These are phyloP conservation scores for Arbacia lixula DNA, from an alignment of 53 echinoderm and acorn worm genomes.

Conservation along the genomic window DNA sequence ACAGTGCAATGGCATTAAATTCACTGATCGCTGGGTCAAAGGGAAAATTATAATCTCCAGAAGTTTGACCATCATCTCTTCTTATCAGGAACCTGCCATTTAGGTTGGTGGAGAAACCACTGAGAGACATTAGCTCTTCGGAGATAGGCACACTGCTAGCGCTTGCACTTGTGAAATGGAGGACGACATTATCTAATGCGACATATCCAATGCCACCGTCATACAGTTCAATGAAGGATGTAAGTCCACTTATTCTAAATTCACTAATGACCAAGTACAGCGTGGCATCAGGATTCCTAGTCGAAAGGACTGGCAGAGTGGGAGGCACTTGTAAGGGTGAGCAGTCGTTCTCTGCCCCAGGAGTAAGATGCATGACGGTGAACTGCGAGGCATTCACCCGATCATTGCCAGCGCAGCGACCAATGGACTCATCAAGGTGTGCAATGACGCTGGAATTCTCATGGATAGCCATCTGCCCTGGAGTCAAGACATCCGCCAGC, in stretches of 20 bases:
- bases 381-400: slow-evolving; percentile 72
- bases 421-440: slow-evolving; percentile 76
- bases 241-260: slow-evolving; percentile 60
- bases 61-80: slow-evolving; percentile 42
- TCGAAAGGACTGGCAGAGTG: slow-evolving; percentile 30
- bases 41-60: slow-evolving; percentile 33
- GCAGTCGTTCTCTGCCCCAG: slow-evolving; percentile 74
- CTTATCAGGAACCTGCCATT: slow-evolving; percentile 81
- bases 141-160: slow-evolving; percentile 64
- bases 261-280: slow-evolving; percentile 83
- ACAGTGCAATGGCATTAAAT: slow-evolving; percentile 78
- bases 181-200: slow-evolving; percentile 67
- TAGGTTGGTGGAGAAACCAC: slow-evolving; percentile 64
- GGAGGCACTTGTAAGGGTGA: slow-evolving; percentile 15
- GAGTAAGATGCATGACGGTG: slow-evolving; percentile 58
- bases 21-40: slow-evolving; percentile 45
- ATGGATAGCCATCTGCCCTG: slow-evolving; percentile 68
- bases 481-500: slow-evolving; percentile 69
- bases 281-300: slow-evolving; percentile 19
- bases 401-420: slow-evolving; percentile 81
- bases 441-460: slow-evolving; percentile 59
- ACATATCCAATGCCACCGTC: slow-evolving; percentile 80
- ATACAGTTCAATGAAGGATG: slow-evolving; percentile 86
- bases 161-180: too few relatives aligned
- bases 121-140: slow-evolving; percentile 55